Percentiles rank a stretch among this genome's conserved stretches.
Evolutionary conservation across 2,888 invertebrate species (phyloP).

Genomic region (Zygaena filipendulae): DNA sequence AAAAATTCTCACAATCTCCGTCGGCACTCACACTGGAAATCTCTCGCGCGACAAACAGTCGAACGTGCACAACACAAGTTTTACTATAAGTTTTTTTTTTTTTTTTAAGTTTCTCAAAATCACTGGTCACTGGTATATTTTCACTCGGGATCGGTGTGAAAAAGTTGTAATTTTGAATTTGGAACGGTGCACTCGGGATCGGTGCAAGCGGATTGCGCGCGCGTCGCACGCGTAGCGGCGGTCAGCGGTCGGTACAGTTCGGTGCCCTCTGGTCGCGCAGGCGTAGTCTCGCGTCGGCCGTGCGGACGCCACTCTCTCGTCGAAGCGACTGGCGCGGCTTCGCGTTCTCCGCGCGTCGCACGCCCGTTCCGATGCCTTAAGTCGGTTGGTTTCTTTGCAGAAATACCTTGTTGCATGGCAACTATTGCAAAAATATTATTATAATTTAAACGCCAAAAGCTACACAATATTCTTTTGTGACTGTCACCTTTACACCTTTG

Average conservation of each 20-base stretch:
- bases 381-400: constrained; percentile 54
- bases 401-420: constrained; percentile 62
- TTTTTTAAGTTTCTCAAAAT: constrained; percentile 4
- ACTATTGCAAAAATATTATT: constrained; percentile 40
- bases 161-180: constrained; percentile 22
- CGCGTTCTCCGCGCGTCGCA: constrained; percentile 46
- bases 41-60: constrained; percentile 15
- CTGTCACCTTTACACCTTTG: no score
- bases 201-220: constrained; percentile 25
- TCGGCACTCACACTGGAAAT: constrained; percentile 21
- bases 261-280: constrained; percentile 19
- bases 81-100: constrained; percentile 3
- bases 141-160: background rate
- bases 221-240: constrained; percentile 22
- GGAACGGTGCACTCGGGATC: constrained; percentile 27
- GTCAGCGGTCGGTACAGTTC: constrained; percentile 13
- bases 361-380: constrained; percentile 54
- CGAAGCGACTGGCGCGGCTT: constrained; percentile 45
- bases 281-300: constrained; percentile 34
- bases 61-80: constrained; percentile 12
- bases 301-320: constrained; percentile 48
- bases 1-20: constrained; percentile 44
- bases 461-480: no score
- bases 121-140: constrained; percentile 9
- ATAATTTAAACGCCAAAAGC: no score